Base-by-base conservation (phyloP, 1,140 invertebrate species). In the Eumaeus atala region DNA sequence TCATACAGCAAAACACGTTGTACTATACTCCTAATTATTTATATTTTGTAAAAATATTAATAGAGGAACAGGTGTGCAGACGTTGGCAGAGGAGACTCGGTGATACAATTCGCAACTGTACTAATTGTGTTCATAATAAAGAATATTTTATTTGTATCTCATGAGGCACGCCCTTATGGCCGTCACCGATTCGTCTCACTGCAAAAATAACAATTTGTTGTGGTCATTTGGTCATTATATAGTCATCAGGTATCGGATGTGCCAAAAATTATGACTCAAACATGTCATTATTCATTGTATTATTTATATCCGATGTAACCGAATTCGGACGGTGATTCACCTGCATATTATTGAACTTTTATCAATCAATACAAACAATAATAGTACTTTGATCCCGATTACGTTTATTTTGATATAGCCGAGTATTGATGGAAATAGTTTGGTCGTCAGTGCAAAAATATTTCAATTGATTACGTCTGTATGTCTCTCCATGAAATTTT, bases 1-100 rank as follows among this genome's bases (percentile, higher is more conserved):
- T 53, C 44, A 50, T 50, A 14, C 33, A 12, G n/a, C 38, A 12
- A 38, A 12, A 44, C 21, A 40, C 40, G 37, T 52, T 37, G 42
- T 11, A 51, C n/a, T 36, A 36, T 51, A 37, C 16, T 17, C 35
- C 37, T 37, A 37, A 37, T 18, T 42, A 40, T 49, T 70, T 83
- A 80, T 80, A 80, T 77, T 77, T 64, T 64, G 66, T 38, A 66
- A 75, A 82, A 82, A 84, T 85, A 85, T 85, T 85, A 81, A 84
- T 85, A 85, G 80, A 75, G 51, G 60, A 68, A 67, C 80, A 85
- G 80, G 80, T 85, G 80, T 66, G 67, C 55, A 58, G 62, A 70
- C 68, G 68, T 82, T 85, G 78, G 82, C 82, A 85, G 52, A 60
- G 68, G 54, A 38, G 21, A 48, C 38, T 51, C 56, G 60, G 60